Conservation (phyloP, 2,888 invertebrate species). For the Lasioglossum morio region DNA sequence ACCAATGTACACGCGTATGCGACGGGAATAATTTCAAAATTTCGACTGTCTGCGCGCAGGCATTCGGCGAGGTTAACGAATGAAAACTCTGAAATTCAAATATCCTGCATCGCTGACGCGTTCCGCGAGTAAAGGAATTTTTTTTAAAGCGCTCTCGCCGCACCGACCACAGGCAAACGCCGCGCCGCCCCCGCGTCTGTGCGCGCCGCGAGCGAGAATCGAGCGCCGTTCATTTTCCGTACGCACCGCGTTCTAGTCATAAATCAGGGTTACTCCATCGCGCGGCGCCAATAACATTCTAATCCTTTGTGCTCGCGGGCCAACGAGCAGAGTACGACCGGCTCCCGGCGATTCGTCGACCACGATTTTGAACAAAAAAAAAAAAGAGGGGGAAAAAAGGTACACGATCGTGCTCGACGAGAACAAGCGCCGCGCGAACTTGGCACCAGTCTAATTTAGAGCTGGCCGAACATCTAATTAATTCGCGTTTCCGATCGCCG, state of each 20-base stretch:
- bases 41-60: not conserved
- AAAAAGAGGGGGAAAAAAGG: not conserved
- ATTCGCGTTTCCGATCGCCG: constrained; percentile 8
- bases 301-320: constrained; percentile 26
- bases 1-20: not conserved
- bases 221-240: constrained; percentile 10
- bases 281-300: constrained; percentile 30
- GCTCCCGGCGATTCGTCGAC: not conserved
- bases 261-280: constrained; percentile 29
- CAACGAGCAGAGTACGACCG: not conserved
- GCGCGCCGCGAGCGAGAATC: not conserved
- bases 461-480: constrained; percentile 22
- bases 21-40: constrained; percentile 22
- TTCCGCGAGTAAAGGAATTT: not conserved
- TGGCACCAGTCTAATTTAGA: constrained; percentile 1
- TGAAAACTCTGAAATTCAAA: constrained; percentile 9
- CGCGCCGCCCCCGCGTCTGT: not conserved
- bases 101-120: not conserved
- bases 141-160: constrained; percentile 13
- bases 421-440: not conserved
- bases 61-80: not conserved
- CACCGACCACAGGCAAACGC: constrained; percentile 14
- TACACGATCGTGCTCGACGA: not conserved
- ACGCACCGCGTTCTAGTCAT: constrained; percentile 13
- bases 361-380: not conserved